Evolutionary conservation across 2,797 vertebrate genomes (phyloP), one percentile per base, ranked within the genome.

Genomic region (Hippocampus kuda): DNA sequence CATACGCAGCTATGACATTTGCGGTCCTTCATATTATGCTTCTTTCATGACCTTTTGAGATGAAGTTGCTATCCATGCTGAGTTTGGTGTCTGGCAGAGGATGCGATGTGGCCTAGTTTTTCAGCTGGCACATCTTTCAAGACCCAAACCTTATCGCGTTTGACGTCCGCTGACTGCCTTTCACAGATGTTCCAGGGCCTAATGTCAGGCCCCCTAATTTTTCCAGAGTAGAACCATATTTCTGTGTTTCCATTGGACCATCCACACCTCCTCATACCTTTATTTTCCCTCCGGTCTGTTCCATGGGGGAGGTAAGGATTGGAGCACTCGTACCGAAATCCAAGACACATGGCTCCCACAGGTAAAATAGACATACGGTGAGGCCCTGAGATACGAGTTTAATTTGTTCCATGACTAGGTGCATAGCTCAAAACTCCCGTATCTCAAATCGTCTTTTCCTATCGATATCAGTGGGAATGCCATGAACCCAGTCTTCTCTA

Each of bases 231-330:
- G 20, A 16, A 68, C 56, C 56, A 15, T 6, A 34, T 20, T 34
- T 61, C 34, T 61, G 27, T 68, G 66, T 86, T 89, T 88, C 85
- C 86, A 85, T 72, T 70, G 65, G 74, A 56, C 48, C 73, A 20
- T 73, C 38, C 15, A 5, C 60, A 66, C 38, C 11, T n/a, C 18
- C 26, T 9, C 20, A 72, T 56, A 69, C 71, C 70, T 78, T 70
- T 75, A 70, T 79, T 81, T 73, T 70, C 75, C 68, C 70, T 81
- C 75, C 75, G 74, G 73, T 76, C 79, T 77, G 72, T 74, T 73
- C 61, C 70, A 54, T 61, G 38, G 8, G 41, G 30, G 16, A 44
- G 7, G 20, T 22, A 38, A 51, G 15, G 18, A 51, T 22, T 51
- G 49, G 49, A 22, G 4, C 22, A 51, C 49, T 18, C 20, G 18